These are phyloP conservation scores for Pluvialis apricaria DNA, from an alignment of 2,113 vertebrate species.

Conservation along the genomic window DNA sequence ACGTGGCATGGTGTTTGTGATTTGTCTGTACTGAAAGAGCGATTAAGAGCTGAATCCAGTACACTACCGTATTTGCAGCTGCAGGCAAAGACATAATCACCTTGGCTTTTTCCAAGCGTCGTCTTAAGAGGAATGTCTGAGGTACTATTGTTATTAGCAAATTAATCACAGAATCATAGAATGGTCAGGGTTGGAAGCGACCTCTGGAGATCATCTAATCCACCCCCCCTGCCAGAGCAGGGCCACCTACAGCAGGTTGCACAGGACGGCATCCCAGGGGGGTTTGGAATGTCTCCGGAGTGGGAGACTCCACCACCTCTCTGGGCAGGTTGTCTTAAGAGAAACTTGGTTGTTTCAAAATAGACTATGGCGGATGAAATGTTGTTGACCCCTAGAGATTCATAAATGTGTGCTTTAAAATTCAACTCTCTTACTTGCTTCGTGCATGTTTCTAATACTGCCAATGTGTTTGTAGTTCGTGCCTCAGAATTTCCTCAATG, in stretches of 20 bases:
- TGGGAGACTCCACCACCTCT: no score
- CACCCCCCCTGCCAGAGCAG: no score
- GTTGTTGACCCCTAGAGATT: background rate
- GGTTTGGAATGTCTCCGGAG: no score
- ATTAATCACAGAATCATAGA: no score
- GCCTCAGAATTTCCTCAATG: background rate
- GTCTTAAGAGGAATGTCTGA: background rate
- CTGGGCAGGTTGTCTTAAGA: background rate
- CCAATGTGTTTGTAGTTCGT: background rate
- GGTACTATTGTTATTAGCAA: background rate
- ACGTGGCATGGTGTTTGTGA: background rate
- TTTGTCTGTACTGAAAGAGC: background rate
- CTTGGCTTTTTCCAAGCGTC: background rate
- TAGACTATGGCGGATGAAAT: background rate
- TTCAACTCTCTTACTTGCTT: background rate
- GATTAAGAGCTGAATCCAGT: background rate
- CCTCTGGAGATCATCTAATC: no score
- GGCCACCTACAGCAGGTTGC: no score
- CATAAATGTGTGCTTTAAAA: background rate
- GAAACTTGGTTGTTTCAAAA: background rate
- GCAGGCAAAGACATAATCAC: background rate
- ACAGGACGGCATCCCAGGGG: no score
- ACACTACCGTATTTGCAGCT: background rate
- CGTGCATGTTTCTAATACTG: background rate
- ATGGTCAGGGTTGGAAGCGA: no score